Percentiles rank a stretch among this genome's conserved stretches.
These are phyloP conservation scores for Crocodylus rhombifer DNA, from an alignment of 2,797 vertebrate species.

Conservation along the genomic window DNA sequence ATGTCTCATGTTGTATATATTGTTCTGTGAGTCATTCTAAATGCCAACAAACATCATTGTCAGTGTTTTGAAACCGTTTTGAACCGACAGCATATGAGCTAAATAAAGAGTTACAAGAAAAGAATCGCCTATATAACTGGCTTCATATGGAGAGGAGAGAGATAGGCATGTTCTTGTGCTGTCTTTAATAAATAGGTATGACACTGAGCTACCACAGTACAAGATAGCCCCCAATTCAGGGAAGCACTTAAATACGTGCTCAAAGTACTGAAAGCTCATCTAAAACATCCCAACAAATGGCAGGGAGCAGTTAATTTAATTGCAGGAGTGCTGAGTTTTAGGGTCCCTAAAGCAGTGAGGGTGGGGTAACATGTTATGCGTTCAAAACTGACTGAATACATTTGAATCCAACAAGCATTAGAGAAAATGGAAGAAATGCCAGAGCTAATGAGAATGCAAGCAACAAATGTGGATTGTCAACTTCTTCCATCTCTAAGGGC, in stretches of 20 bases:
- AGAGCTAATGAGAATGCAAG: background rate
- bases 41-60: rapidly evolving
- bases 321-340: background rate
- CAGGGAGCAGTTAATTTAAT: rapidly evolving
- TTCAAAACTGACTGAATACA: rapidly evolving
- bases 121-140: rapidly evolving
- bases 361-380: background rate
- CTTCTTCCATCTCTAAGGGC: background rate
- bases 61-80: rapidly evolving
- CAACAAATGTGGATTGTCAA: background rate
- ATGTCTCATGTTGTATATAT: background rate
- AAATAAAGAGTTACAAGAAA: background rate
- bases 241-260: background rate
- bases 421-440: background rate
- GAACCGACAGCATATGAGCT: background rate
- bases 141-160: rapidly evolving
- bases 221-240: background rate
- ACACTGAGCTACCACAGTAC: rapidly evolving
- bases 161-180: rapidly evolving
- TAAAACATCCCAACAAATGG: rapidly evolving
- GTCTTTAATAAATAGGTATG: background rate
- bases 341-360: background rate
- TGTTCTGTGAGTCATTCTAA: background rate
- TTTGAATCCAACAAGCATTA: rapidly evolving
- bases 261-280: background rate